Evolutionary conservation across 2,113 vertebrate genomes (phyloP), one percentile per base, ranked within the genome.

Genomic region (Garra rufa): DNA sequence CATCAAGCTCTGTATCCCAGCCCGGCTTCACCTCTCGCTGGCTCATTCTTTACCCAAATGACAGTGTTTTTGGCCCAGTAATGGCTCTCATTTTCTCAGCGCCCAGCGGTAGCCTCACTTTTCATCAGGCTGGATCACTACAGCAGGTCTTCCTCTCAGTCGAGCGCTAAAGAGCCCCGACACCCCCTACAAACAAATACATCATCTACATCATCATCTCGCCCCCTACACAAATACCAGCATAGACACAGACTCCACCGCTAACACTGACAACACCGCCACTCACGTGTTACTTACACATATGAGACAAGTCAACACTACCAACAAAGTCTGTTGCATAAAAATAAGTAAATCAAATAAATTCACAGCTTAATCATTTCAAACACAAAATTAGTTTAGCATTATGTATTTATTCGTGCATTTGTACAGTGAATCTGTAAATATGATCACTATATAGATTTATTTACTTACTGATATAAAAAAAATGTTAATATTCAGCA

Each of bases 11-110:
- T 48, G 85, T 84, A 84, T 88, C 85, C 65, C 59, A 17, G 55
- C 71, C 55, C 43, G 48, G 71, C 57, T 75, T 77, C 83, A 85
- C 82, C 79, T 86, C 65, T 21, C 71, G 30, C 38, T 26, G 79
- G 50, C 84, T 82, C 83, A 85, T 88, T 88, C 89, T 87, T 82
- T 85, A 89, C 85, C 82, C 81, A 90, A 89, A 89, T 90, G 85
- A 87, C 80, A 84, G 85, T 89, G 87, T 89, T 90, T 90, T 85
- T 83, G 88, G 88, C 70, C 83, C 80, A 61, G 84, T 88, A 90
- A 90, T 89, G 78, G 89, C 70, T 38, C 89, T 88, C 88, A 89
- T 90, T 90, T 90, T 87, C 87, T 76, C 87, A 26, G 70, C 76
- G 26, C 84, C 75, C 85, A 77, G 84, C 80, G 55, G 87, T 85